Evolutionary conservation across 2,888 invertebrate genomes (phyloP).

Genomic region (Yponomeuta malinellus): DNA sequence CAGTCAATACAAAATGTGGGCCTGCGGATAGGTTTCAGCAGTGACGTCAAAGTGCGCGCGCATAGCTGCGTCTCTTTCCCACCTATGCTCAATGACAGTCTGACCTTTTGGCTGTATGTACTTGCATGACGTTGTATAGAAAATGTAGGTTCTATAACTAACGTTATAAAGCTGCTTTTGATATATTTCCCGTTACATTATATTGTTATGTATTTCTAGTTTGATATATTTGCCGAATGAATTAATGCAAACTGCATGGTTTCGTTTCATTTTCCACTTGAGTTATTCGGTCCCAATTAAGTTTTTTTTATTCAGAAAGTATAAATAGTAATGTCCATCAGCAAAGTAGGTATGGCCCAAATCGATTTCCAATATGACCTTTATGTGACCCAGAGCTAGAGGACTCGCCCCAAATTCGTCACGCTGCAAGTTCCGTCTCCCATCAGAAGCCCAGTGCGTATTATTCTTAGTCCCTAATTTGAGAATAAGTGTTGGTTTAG

Average conservation of each 20-base stretch:
- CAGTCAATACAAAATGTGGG: constrained; percentile 50
- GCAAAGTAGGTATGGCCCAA: too few species aligned
- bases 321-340: too few species aligned
- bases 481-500: too few species aligned
- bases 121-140: not conserved
- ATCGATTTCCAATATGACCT: too few species aligned
- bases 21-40: constrained; percentile 18
- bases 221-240: constrained; percentile 8
- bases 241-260: not conserved
- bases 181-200: constrained; percentile 6
- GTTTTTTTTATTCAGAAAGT: too few species aligned
- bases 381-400: too few species aligned
- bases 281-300: too few species aligned
- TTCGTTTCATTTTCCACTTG: not conserved
- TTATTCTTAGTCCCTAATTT: too few species aligned
- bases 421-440: too few species aligned
- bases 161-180: constrained; percentile 7
- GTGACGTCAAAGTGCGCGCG: constrained; percentile 61
- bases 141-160: not conserved
- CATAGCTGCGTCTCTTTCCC: constrained; percentile 28
- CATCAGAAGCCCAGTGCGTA: too few species aligned
- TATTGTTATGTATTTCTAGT: not conserved
- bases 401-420: too few species aligned
- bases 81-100: constrained; percentile 18
- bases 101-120: constrained; percentile 44